These are phyloP conservation scores for Perodicticus potto DNA, from an alignment of 2,797 vertebrate species.

Conservation along the genomic window DNA sequence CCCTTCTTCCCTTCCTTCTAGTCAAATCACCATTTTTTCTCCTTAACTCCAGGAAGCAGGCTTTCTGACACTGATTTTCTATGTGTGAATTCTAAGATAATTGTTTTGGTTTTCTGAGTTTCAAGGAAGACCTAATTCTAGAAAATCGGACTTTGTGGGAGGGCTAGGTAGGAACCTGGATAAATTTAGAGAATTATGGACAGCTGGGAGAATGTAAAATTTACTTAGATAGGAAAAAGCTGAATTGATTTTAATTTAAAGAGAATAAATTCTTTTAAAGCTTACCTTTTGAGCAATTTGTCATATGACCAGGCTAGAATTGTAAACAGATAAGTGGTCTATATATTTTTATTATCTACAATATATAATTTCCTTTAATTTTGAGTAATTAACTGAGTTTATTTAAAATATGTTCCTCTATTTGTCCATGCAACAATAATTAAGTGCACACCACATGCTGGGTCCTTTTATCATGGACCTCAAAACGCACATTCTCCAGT, in stretches of 20 bases:
- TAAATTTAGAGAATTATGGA: not conserved
- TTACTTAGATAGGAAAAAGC: not conserved
- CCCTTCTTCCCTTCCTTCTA: not conserved
- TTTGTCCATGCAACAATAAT: not conserved
- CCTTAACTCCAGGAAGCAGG: not conserved
- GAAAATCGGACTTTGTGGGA: not conserved
- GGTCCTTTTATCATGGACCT: not conserved
- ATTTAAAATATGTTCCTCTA: not conserved
- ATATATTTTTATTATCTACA: not conserved
- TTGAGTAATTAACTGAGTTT: not conserved
- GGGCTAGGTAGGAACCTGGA: not conserved
- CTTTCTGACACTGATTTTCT: conserved; percentile 8
- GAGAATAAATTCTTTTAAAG: not conserved
- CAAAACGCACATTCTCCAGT: not conserved
- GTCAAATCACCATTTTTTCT: not conserved
- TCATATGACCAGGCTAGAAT: not conserved
- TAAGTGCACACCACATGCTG: not conserved
- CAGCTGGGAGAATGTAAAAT: not conserved
- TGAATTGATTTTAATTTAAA: conserved; percentile 14
- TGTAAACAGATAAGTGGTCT: not conserved
- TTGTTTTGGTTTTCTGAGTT: conserved; percentile 64
- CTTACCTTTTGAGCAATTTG: not conserved
- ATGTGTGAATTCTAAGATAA: conserved; percentile 13
- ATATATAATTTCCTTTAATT: not conserved
- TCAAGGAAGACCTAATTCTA: not conserved